Evolutionary conservation across 2,888 invertebrate species (phyloP).

Genomic region (Odontocolon sp.): DNA sequence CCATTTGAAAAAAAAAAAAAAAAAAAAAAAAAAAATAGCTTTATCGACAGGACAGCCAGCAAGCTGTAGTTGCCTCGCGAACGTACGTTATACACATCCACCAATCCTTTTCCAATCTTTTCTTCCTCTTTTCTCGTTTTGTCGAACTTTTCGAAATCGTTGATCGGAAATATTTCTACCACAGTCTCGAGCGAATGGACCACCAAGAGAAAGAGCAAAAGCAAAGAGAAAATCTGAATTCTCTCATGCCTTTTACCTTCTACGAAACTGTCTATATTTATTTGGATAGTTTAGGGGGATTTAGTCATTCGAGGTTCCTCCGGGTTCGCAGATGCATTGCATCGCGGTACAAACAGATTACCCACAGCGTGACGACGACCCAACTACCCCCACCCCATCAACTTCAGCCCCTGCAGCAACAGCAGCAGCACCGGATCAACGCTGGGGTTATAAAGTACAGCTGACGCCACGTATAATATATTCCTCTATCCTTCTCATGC

Average conservation of each 20-base stretch:
- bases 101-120: slow-evolving; percentile 18
- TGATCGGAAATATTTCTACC: slow-evolving; percentile 36
- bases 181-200: slow-evolving; percentile 9
- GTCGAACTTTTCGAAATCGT: slow-evolving; percentile 29
- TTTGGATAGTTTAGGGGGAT: neutral
- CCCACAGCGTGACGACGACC: slow-evolving; percentile 68
- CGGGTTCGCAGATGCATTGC: slow-evolving; percentile 69
- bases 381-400: slow-evolving; percentile 13
- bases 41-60: slow-evolving; percentile 58
- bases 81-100: neutral
- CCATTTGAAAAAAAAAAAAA: too few relatives aligned
- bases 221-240: slow-evolving; percentile 49
- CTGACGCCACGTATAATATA: slow-evolving; percentile 75
- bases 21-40: slow-evolving; percentile 52
- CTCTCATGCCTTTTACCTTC: neutral
- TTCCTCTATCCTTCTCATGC: slow-evolving; percentile 67
- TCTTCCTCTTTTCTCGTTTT: slow-evolving; percentile 12
- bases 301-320: slow-evolving; percentile 34
- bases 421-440: slow-evolving; percentile 63
- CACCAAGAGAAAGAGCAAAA: slow-evolving; percentile 32
- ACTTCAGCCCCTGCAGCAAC: slow-evolving; percentile 21
- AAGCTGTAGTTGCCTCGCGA: slow-evolving; percentile 18
- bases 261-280: neutral
- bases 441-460: slow-evolving; percentile 77
- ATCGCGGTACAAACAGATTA: slow-evolving; percentile 73